These are phyloP conservation scores for Leiothrix lutea DNA, from an alignment of 2,113 vertebrate species.

Conservation along the genomic window DNA sequence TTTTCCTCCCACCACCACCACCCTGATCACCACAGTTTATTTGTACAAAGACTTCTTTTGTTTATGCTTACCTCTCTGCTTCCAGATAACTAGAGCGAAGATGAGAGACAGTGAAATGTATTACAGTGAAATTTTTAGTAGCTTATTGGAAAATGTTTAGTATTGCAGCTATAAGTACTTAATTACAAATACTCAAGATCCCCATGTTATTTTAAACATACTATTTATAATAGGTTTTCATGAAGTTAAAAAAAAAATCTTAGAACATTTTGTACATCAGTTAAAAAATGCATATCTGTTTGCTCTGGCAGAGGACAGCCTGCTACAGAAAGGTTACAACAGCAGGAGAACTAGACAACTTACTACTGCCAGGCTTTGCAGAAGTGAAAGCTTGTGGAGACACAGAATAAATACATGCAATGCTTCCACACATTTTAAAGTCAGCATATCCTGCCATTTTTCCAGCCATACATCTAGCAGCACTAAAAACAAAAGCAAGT, in stretches of 20 bases:
- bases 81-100: conserved; percentile 72
- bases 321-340: neutral
- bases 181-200: neutral
- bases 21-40: neutral
- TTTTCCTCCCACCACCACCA: neutral
- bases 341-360: neutral
- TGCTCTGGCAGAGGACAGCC: neutral
- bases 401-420: neutral
- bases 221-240: neutral
- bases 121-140: neutral
- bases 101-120: conserved; percentile 42
- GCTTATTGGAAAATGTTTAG: neutral
- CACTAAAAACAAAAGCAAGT: neutral
- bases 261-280: neutral
- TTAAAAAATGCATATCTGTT: neutral
- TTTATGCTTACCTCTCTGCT: conserved; percentile 66
- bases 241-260: neutral
- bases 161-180: neutral
- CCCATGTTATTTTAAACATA: neutral
- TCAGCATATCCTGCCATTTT: neutral
- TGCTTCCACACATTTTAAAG: neutral
- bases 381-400: neutral
- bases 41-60: neutral
- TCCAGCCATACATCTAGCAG: neutral
- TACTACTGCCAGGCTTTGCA: neutral